Conservation (phyloP, 2,797 vertebrate species). For the Anomalospiza imberbis region DNA sequence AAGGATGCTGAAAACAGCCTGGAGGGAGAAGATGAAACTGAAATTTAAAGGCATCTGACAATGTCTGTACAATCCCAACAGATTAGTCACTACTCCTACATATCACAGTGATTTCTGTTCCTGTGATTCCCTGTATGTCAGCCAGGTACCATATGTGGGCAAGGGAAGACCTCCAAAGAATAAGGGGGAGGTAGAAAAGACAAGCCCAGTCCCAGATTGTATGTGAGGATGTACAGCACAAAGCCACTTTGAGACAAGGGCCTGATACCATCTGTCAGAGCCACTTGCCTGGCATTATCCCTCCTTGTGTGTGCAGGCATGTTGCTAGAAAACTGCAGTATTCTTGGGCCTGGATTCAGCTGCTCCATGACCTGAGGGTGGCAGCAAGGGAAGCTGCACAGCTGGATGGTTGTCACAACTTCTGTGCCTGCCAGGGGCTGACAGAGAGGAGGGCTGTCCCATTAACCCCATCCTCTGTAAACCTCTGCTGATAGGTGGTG, state of each 20-base stretch:
- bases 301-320: background rate
- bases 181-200: background rate
- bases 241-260: background rate
- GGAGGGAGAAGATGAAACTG: constrained; percentile 1
- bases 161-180: background rate
- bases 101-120: background rate
- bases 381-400: background rate
- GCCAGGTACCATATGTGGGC: background rate
- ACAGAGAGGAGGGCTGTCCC: background rate
- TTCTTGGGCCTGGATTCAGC: background rate
- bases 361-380: background rate
- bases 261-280: background rate
- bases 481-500: background rate
- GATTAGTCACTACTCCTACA: background rate
- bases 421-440: background rate
- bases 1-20: background rate
- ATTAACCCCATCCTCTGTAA: background rate
- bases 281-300: background rate
- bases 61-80: background rate
- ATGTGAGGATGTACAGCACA: background rate
- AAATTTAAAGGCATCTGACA: constrained; percentile 1
- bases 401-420: background rate
- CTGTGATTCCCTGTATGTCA: background rate
- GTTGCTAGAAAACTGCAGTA: background rate
- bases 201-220: background rate